Percentiles rank a stretch among this genome's conserved stretches.
These are phyloP conservation scores for Ascidia mentula DNA, from an alignment of 23 tunicate genomes.

Conservation along the genomic window DNA sequence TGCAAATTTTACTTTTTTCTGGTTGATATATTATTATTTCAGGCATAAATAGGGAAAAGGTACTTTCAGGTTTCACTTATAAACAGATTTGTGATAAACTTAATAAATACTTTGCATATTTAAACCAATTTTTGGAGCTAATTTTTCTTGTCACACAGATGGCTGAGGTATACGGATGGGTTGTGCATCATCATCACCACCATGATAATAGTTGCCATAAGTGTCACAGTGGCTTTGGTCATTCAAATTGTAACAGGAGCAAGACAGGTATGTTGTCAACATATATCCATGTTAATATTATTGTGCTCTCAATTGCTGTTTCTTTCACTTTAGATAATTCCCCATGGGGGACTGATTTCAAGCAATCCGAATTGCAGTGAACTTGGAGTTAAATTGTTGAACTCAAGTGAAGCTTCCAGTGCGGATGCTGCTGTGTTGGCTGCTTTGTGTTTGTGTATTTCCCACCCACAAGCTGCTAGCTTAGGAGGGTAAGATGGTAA, in stretches of 20 bases:
- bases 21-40: too few relatives aligned
- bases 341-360: conserved; percentile 72
- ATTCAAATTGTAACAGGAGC: conserved; percentile 55
- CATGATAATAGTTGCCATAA: conserved; percentile 66
- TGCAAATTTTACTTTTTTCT: too few relatives aligned
- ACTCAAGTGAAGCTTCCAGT: conserved; percentile 28
- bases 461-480: conserved; percentile 76
- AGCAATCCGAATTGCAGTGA: conserved; percentile 45
- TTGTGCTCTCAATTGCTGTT: background rate
- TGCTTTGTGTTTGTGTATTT: conserved; percentile 58
- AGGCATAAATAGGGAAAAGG: too few relatives aligned
- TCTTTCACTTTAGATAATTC: conserved; percentile 54
- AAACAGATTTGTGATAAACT: too few relatives aligned
- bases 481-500: conserved; percentile 67
- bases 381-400: conserved; percentile 29
- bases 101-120: too few relatives aligned
- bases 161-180: conserved; percentile 48
- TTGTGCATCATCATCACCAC: conserved; percentile 52
- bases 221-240: conserved; percentile 75
- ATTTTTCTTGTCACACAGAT: conserved; percentile 50
- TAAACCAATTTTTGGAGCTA: too few relatives aligned
- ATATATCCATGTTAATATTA: background rate
- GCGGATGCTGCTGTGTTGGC: conserved; percentile 67
- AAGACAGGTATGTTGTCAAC: conserved; percentile 50
- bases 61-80: too few relatives aligned